Evolutionary conservation across 2,113 vertebrate genomes (phyloP), one percentile per base, ranked within the genome.

Genomic region (Passer montanus): DNA sequence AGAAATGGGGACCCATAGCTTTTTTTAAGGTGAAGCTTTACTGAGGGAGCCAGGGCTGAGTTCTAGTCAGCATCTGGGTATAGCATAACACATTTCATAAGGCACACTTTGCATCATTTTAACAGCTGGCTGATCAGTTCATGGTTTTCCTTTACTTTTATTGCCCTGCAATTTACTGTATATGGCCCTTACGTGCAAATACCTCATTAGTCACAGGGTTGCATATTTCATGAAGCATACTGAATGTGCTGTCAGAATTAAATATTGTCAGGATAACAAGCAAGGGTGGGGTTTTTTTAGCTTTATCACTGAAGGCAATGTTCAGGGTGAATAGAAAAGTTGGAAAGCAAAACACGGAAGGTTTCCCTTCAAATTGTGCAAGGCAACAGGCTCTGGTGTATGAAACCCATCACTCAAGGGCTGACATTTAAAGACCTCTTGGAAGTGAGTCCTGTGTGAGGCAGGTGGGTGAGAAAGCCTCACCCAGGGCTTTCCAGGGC

Each of bases 291-390:
- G 63, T 46, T 95, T 97, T 95, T 95, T 89, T 81, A 97, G 95
- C 94, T 96, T 97, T 97, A 90, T 96, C 94, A 95, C 96, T 98
- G 96, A 98, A 97, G 93, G 95, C 96, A 96, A 88, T 0, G 24
- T 97, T 91, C 96, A 93, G 94, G 95, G 93, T 95, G 92, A 97
- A 95, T 64, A 93, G 97, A 96, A 93, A 95, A 97, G 92, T 96
- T 96, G 97, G 96, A 94, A 95, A 97, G 74, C 67, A 93, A 92
- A 90, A 87, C 26, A 27, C 43, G 8, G 90, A 97, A 95, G 90
- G 53, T 67, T 14, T 70, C 55, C 35, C 39, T 87, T 49, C 64
- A 55, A 59, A 67, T 33, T 37, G 16, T 78, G 73, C 69, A 81
- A 69, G 49, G 59, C 67, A 67, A 33, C 50, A 8, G 1, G 27